Evolutionary conservation across 2,113 vertebrate species (phyloP).

Genomic region (Platysternon megacephalum): DNA sequence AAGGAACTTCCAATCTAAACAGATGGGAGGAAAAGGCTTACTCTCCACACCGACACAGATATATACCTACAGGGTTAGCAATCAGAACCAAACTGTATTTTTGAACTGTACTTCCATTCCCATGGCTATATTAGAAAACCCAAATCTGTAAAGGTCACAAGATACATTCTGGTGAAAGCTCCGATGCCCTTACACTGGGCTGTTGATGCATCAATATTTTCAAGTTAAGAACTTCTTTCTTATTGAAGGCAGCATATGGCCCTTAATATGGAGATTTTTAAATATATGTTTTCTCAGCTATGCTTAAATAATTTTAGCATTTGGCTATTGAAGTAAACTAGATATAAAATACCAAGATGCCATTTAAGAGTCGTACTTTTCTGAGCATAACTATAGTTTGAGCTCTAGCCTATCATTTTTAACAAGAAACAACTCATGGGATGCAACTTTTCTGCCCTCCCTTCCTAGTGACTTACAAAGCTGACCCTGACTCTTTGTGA

Average conservation of each 20-base stretch:
- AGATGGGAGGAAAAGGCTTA: neutral
- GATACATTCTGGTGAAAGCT: neutral
- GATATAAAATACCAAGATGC: neutral
- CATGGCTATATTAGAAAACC: neutral
- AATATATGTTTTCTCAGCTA: neutral
- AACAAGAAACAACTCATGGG: neutral
- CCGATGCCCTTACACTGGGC: neutral
- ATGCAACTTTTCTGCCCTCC: neutral
- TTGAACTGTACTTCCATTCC: neutral
- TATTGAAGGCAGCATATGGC: neutral
- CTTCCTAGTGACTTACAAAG: neutral
- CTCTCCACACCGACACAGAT: neutral
- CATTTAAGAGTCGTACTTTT: neutral
- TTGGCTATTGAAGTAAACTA: neutral
- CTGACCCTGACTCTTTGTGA: neutral
- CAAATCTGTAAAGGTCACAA: neutral
- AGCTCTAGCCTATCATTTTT: neutral
- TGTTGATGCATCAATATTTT: neutral
- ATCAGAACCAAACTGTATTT: neutral
- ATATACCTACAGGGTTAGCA: neutral
- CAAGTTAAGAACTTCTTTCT: neutral
- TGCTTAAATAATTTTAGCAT: neutral
- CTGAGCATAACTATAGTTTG: neutral
- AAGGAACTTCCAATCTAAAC: neutral
- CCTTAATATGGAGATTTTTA: neutral